A percentile compares a stretch with the other conserved stretches of the same genome.
phyloP scores from a whole-genome alignment of 2,888 invertebrate genomes.

The Euplexia lucipara region DNA sequence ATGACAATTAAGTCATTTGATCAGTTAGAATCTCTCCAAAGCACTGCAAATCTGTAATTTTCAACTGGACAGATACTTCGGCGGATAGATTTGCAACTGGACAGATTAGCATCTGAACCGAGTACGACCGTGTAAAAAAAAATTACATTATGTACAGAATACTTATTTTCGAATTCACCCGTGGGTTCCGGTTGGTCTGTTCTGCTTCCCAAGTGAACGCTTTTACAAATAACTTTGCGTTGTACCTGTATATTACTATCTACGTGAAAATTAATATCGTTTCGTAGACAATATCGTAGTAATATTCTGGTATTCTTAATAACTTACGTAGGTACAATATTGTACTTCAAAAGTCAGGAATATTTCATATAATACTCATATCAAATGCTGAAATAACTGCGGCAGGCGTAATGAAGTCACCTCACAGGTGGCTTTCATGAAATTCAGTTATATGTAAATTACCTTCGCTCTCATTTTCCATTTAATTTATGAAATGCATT shows the following conservation, averaged over 20 bases:
- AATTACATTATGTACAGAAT: too few species aligned
- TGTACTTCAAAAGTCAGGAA: constrained; percentile 31
- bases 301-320: constrained; percentile 9
- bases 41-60: too few species aligned
- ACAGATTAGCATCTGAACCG: too few species aligned
- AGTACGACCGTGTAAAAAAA: too few species aligned
- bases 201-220: too few species aligned
- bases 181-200: too few species aligned
- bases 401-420: constrained; percentile 53
- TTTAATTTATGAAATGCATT: constrained; percentile 61
- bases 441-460: constrained; percentile 64
- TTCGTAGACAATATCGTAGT: neutral
- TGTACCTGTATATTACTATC: too few species aligned
- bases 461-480: constrained; percentile 44
- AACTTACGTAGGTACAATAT: constrained; percentile 8
- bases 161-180: too few species aligned
- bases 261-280: constrained; percentile 11
- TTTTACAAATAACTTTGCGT: neutral
- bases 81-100: too few species aligned
- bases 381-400: constrained; percentile 41
- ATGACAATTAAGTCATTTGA: too few species aligned
- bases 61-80: too few species aligned
- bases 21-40: too few species aligned
- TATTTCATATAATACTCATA: constrained; percentile 40
- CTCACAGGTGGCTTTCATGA: constrained; percentile 55